Conservation (phyloP, 2,113 vertebrate genomes). For the Ibidorhyncha struthersii region DNA sequence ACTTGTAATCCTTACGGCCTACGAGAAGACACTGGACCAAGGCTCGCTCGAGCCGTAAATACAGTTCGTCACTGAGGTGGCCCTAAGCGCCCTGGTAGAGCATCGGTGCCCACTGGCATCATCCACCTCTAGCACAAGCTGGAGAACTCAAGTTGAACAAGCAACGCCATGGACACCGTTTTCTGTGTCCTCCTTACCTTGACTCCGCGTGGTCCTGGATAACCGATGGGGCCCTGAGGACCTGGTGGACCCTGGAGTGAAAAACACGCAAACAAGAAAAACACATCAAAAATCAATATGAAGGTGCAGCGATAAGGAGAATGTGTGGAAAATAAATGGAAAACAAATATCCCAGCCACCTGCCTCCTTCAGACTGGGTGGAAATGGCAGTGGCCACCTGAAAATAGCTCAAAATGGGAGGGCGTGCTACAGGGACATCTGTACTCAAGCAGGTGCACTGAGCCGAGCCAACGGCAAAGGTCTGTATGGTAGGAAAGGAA, state of each 20-base stretch:
- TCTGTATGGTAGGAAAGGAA: not conserved
- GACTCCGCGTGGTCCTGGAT: constrained; percentile 92
- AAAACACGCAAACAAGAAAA: not conserved
- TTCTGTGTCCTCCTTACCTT: constrained; percentile 81
- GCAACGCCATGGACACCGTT: fast-evolving
- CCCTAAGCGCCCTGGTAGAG: not conserved
- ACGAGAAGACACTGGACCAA: not conserved
- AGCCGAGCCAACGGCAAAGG: not conserved
- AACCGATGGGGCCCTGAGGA: constrained; percentile 94
- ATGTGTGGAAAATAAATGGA: fast-evolving
- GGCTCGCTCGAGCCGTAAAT: fast-evolving
- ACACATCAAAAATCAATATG: not conserved
- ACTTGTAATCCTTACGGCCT: not conserved
- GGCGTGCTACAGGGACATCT: not conserved
- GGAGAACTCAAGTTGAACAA: not conserved
- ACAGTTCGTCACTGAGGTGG: not conserved
- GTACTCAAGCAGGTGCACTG: not conserved
- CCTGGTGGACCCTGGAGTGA: constrained; percentile 87
- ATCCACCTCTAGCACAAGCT: not conserved
- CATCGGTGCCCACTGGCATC: not conserved
- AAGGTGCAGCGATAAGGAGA: not conserved
- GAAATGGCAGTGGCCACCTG: not conserved
- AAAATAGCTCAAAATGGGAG: not conserved
- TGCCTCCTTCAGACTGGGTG: fast-evolving
- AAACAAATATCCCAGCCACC: not conserved